Evolutionary conservation across 2,797 vertebrate genomes (phyloP), one percentile per base, ranked within the genome.

Genomic region (Enteromius afrohamiltoni): DNA sequence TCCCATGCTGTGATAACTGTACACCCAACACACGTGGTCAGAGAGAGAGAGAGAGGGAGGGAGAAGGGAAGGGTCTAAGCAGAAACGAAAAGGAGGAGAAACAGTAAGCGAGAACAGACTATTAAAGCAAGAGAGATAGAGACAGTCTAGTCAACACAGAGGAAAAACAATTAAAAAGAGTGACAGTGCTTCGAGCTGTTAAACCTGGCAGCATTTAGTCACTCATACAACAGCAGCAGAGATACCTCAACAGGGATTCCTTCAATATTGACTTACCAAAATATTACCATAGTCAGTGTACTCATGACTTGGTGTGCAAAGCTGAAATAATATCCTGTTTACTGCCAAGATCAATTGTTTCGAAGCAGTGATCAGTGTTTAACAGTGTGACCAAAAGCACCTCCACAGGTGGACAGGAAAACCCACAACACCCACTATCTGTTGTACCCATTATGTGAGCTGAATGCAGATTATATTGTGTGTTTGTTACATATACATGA

Each of bases 1-100:
- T 93, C 90, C 93, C 94, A 95, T 95, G 95, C 94, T 93, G 93
- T 94, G 93, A 94, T 90, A 92, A 92, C 90, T 77, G 88, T 89
- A 93, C 91, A 93, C 89, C 90, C 92, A 93, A 94, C 86, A 89
- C 70, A 80, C 53, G 51, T 40, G 77, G 45, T 62, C 55, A 55
- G 81, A 82, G 67, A 79, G 81, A 82, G 67, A 79, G 10, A 88
- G 55, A 68, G 77, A 21, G 45, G 76, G 9, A 82, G 45, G 81
- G 79, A 81, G 58, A 74, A 53, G 71, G 51, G 58, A 80, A 85
- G 68, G 11, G 64, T 49, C 17, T 26, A 68, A 23, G 74, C 34
- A 65, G n/a, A 47, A 87, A 88, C 45, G 7, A 91, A 87, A 86
- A 84, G 87, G 40, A 87, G 73, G 81, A 82, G 85, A 81, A 4